A percentile compares a stretch with the other conserved stretches of the same genome.
phyloP scores from a whole-genome alignment of 2,888 invertebrate species.

The Frankliniella fusca region DNA sequence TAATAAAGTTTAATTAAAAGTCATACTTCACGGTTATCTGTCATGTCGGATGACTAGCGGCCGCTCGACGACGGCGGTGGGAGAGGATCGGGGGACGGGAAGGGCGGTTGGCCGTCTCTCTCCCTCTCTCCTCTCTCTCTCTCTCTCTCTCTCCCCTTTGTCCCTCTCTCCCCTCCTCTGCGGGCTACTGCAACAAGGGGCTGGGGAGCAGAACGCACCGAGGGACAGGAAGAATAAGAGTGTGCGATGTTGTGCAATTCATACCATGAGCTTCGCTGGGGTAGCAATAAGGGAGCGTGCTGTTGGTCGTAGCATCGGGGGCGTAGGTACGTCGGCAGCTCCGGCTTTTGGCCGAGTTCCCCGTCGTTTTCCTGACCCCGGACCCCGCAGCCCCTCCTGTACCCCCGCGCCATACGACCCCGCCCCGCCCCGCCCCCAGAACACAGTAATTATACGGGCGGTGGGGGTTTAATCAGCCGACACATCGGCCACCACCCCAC shows the following conservation, averaged over 20 bases:
- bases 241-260: neutral
- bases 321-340: slow-evolving; percentile 31
- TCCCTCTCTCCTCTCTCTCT: neutral
- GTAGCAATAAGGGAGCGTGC: slow-evolving; percentile 4
- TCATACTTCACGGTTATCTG: slow-evolving; percentile 26
- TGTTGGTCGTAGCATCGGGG: slow-evolving; percentile 28
- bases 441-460: neutral
- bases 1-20: slow-evolving; percentile 27
- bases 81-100: slow-evolving; percentile 28
- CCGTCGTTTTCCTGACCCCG: no score
- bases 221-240: neutral
- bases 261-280: neutral
- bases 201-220: no score
- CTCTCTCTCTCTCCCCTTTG: neutral
- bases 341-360: no score
- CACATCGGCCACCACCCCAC: neutral
- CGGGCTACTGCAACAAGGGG: no score
- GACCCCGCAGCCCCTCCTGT: neutral
- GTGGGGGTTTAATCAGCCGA: slow-evolving; percentile 10
- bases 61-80: slow-evolving; percentile 32
- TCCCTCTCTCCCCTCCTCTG: neutral
- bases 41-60: slow-evolving; percentile 20
- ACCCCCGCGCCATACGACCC: neutral
- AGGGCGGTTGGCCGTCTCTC: slow-evolving; percentile 1
- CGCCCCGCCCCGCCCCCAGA: neutral